These are phyloP conservation scores for Aphidius colemani DNA, from an alignment of 2,888 invertebrate species.

Conservation along the genomic window DNA sequence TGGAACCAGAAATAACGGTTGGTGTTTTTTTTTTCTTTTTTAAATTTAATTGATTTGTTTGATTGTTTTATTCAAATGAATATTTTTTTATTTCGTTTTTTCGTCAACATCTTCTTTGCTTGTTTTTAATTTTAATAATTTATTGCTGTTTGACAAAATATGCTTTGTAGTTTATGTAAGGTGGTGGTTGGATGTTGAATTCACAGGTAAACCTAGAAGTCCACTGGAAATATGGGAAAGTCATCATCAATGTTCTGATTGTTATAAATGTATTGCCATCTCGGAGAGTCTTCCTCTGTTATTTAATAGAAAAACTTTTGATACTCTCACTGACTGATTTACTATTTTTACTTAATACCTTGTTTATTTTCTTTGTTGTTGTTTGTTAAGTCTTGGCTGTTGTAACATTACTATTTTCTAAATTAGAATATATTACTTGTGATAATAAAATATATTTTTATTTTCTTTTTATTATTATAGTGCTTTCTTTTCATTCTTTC, in stretches of 20 bases:
- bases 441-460: too few relatives aligned
- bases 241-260: conserved; percentile 17
- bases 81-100: conserved; percentile 7
- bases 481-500: too few relatives aligned
- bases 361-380: neutral
- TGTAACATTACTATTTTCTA: neutral
- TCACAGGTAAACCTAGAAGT: conserved; percentile 36
- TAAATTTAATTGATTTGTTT: neutral
- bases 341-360: neutral
- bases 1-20: conserved; percentile 51
- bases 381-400: neutral
- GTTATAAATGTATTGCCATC: conserved; percentile 27
- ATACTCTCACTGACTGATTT: neutral
- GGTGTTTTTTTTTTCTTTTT: conserved; percentile 38
- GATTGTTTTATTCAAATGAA: too few relatives aligned
- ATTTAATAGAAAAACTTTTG: conserved; percentile 14
- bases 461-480: too few relatives aligned
- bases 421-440: neutral
- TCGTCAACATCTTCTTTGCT: neutral
- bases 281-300: conserved; percentile 45
- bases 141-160: neutral
- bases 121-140: neutral
- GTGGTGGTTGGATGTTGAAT: conserved; percentile 39
- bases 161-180: conserved; percentile 19
- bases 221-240: conserved; percentile 11